A percentile compares a stretch with the other conserved stretches of the same genome.
Evolutionary conservation across 2,113 vertebrate species (phyloP).

Genomic region (Oncorhynchus keta): DNA sequence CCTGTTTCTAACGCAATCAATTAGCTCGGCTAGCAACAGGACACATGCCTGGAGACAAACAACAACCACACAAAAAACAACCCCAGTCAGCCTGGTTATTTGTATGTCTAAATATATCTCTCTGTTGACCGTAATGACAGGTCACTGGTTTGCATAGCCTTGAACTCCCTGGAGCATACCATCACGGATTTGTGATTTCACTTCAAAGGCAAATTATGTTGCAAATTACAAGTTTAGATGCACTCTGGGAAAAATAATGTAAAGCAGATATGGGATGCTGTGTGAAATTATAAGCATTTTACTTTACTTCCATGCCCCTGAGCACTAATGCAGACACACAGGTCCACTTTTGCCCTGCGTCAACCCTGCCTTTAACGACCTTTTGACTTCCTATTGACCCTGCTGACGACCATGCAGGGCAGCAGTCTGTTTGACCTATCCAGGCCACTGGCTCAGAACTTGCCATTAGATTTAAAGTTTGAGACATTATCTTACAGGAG

Average conservation of each 20-base stretch:
- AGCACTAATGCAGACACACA: conserved; percentile 7
- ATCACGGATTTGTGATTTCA: conserved; percentile 36
- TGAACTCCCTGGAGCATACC: conserved; percentile 31
- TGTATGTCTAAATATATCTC: conserved; percentile 17
- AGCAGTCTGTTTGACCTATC: background rate
- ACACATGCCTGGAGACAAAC: conserved; percentile 7
- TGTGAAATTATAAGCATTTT: background rate
- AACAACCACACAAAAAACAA: conserved; percentile 15
- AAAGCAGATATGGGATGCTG: conserved; percentile 18
- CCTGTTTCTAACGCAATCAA: conserved; percentile 20
- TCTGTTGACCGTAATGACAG: conserved; percentile 37
- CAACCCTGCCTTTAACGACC: conserved; percentile 20
- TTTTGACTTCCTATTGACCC: conserved; percentile 15
- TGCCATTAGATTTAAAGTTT: conserved; percentile 1
- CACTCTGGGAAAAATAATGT: conserved; percentile 18
- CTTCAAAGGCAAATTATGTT: conserved; percentile 28
- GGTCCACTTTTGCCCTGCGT: conserved; percentile 1
- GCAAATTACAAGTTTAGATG: conserved; percentile 5
- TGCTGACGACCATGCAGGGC: background rate
- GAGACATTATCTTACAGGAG: conserved; percentile 31
- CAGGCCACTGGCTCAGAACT: background rate
- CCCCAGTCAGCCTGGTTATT: conserved; percentile 21
- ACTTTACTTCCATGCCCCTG: too few species aligned
- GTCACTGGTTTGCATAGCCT: conserved; percentile 25
- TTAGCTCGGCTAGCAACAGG: conserved; percentile 24